Evolutionary conservation across 2,113 vertebrate genomes (phyloP), one percentile per base, ranked within the genome.

Genomic region (Montifringilla adamsi): DNA sequence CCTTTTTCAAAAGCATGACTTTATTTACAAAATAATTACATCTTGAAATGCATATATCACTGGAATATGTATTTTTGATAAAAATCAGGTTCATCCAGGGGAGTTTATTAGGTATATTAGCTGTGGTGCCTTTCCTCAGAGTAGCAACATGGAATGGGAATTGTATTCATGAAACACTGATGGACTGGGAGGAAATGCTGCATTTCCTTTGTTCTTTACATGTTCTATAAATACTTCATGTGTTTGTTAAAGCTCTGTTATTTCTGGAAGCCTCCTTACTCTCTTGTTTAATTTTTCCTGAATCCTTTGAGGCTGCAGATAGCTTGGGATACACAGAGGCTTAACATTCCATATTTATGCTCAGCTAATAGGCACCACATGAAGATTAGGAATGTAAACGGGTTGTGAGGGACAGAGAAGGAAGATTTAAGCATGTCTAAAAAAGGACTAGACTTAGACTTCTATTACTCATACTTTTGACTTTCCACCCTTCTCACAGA

Each of bases 211-310:
- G 97, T 97, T 97, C 94, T 94, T 94, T 84, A 81, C 70, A 58
- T 93, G 79, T 96, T 96, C 98, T 97, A 97, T 97, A 98, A 98
- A 98, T 97, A 97, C 90, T 94, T 92, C 88, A 52, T 93, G 88
- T 94, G 95, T 97, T 98, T 98, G 82, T 91, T 96, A 96, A 94
- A 95, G 77, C 93, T 94, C 44, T 98, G 95, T 97, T 97, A 84
- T 98, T 97, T 77, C 94, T 98, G 97, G 97, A 97, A 97, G 79
- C 31, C 24, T 93, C 97, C 95, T 97, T 96, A 75, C 56, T 66
- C 81, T 75, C 96, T 97, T 96, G 96, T 96, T 97, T 96, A 95
- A 87, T 90, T 97, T 96, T 95, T 81, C 68, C 89, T 4, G 22
- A 80, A 94, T 93, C 92, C 94, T 96, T 95, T 55, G 95, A 90